Conservation (phyloP, 2,113 vertebrate genomes). For the Castor canadensis region DNA sequence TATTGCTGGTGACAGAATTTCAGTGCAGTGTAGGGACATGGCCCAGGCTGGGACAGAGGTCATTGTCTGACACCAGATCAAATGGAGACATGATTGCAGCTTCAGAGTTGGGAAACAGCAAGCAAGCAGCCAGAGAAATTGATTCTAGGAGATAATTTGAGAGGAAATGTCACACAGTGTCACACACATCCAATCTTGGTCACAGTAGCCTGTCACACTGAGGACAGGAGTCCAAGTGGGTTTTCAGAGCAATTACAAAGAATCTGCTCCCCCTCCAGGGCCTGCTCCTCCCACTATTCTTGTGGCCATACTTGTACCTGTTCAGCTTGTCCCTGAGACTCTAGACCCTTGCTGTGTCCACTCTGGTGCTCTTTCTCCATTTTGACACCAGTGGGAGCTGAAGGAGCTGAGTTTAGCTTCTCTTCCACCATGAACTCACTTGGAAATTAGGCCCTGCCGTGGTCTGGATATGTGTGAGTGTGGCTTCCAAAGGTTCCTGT, state of each 20-base stretch:
- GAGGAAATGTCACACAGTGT: neutral
- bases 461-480: neutral
- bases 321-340: accelerated
- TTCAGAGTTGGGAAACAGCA: neutral
- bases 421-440: neutral
- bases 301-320: neutral
- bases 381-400: accelerated
- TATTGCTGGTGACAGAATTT: neutral
- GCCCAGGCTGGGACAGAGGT: neutral
- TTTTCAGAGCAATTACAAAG: neutral
- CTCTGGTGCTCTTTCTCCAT: neutral
- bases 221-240: neutral
- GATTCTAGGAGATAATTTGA: neutral
- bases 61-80: neutral
- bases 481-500: no score
- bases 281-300: neutral
- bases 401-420: neutral
- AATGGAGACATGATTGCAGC: accelerated
- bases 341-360: accelerated
- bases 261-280: accelerated
- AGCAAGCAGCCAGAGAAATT: neutral
- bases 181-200: accelerated
- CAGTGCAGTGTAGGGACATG: accelerated
- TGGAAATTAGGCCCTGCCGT: neutral
- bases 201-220: neutral